A percentile compares a stretch with the other conserved stretches of the same genome.
Evolutionary conservation across 2,113 vertebrate species (phyloP).

Genomic region (Thalassoma bifasciatum): DNA sequence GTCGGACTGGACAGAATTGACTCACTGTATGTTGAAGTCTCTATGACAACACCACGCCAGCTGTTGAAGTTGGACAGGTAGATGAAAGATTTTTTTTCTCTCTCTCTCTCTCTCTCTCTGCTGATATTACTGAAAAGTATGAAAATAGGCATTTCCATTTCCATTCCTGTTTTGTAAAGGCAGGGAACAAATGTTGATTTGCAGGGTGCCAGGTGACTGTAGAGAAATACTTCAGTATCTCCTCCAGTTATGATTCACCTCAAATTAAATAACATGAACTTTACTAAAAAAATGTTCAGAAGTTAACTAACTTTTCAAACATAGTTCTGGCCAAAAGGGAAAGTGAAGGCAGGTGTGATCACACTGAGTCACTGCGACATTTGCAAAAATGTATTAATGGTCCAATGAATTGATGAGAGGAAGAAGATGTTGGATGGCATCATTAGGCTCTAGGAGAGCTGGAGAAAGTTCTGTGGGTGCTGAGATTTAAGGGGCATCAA

Average conservation of each 20-base stretch:
- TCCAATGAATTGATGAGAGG: constrained; percentile 6
- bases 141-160: too few species aligned
- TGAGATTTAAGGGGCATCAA: constrained; percentile 32
- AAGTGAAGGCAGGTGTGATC: constrained; percentile 11
- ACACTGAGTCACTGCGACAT: constrained; percentile 18
- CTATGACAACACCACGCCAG: too few species aligned
- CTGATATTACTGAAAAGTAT: too few species aligned
- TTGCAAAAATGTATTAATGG: constrained; percentile 26
- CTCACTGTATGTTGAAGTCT: too few species aligned
- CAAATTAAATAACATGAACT: constrained; percentile 5
- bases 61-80: too few species aligned
- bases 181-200: not conserved
- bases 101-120: too few species aligned
- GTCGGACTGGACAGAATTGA: too few species aligned
- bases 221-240: too few species aligned
- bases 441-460: constrained; percentile 6
- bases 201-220: not conserved
- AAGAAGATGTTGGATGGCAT: constrained; percentile 12
- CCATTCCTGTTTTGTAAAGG: too few species aligned
- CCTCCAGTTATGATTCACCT: not conserved
- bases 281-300: constrained; percentile 1
- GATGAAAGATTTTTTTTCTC: too few species aligned
- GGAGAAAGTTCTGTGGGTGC: constrained; percentile 1
- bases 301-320: constrained; percentile 1
- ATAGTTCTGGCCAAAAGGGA: not conserved